Conservation (phyloP, 2,113 vertebrate genomes). For the Pelobates fuscus region DNA sequence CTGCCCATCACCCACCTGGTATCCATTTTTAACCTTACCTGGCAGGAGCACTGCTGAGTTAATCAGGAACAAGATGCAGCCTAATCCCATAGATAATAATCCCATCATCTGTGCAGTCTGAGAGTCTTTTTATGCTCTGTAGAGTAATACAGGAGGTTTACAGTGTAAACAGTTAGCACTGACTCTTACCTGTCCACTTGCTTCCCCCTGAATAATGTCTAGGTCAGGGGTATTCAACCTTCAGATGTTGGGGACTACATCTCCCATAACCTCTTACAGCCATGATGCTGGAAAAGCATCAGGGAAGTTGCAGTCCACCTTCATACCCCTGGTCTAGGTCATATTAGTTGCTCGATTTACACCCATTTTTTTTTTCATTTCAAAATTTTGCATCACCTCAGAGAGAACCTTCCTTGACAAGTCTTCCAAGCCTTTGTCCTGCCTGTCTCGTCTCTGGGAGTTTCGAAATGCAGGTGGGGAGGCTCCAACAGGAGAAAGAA, state of each 20-base stretch:
- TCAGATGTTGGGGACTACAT: too few species aligned
- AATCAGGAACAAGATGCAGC: constrained; percentile 4
- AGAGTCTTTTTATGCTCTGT: not conserved
- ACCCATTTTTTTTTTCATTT: not conserved
- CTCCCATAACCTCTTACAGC: too few species aligned
- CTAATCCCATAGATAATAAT: constrained; percentile 2
- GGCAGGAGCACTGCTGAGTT: not conserved
- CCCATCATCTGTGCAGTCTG: constrained; percentile 14
- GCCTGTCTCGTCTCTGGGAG: not conserved
- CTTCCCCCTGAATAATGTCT: not conserved
- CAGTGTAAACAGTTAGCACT: too few species aligned
- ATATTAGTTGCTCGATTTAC: not conserved
- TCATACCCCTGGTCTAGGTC: too few species aligned
- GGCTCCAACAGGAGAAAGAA: not conserved
- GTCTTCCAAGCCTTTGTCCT: not conserved
- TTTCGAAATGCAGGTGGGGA: constrained; percentile 29
- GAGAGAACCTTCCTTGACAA: not conserved
- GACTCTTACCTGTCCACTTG: not conserved
- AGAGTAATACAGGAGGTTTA: not conserved
- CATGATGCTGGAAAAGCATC: too few species aligned
- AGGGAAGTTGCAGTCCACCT: too few species aligned
- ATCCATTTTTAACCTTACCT: constrained; percentile 10
- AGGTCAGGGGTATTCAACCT: too few species aligned
- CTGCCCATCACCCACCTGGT: not conserved
- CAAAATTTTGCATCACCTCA: not conserved